These are phyloP conservation scores for Sebastes ruberrimus DNA, from an alignment of 2,797 vertebrate genomes.

Conservation along the genomic window DNA sequence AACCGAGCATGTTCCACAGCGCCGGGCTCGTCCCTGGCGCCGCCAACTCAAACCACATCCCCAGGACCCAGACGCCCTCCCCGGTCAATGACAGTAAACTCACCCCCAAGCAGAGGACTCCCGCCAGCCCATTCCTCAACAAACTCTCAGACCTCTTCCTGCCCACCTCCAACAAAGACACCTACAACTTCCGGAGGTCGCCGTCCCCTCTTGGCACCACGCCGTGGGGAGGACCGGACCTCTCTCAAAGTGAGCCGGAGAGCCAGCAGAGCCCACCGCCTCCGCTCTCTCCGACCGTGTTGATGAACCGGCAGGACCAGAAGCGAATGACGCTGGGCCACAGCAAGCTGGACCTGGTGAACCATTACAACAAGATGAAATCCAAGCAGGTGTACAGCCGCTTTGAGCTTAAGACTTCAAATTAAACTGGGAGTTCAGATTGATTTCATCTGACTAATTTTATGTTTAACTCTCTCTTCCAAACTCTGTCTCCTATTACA, in stretches of 20 bases:
- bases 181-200: slow-evolving; percentile 53
- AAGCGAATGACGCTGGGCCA: slow-evolving; percentile 96
- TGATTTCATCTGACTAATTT: background rate
- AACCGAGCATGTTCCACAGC: slow-evolving; percentile 51
- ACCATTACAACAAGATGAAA: slow-evolving; percentile 93
- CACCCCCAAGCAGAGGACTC: slow-evolving; percentile 54
- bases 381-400: slow-evolving; percentile 90
- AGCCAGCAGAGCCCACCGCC: slow-evolving; percentile 77
- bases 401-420: slow-evolving; percentile 87
- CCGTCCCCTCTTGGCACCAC: slow-evolving; percentile 53
- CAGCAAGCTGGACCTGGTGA: slow-evolving; percentile 96
- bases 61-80: slow-evolving; percentile 32
- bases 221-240: slow-evolving; percentile 74
- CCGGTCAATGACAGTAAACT: slow-evolving; percentile 57
- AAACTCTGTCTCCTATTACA: background rate
- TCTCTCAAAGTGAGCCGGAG: slow-evolving; percentile 75
- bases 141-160: slow-evolving; percentile 78
- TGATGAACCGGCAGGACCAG: slow-evolving; percentile 78
- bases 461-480: background rate
- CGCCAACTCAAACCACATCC: slow-evolving; percentile 37
- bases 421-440: slow-evolving; percentile 38
- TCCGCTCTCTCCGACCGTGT: slow-evolving; percentile 34
- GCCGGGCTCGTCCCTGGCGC: background rate
- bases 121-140: slow-evolving; percentile 68
- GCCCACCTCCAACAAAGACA: slow-evolving; percentile 61